A percentile compares a stretch with the other conserved stretches of the same genome.
Evolutionary conservation across 1,140 invertebrate species (phyloP).

Genomic region (Cyclargus thomasi): DNA sequence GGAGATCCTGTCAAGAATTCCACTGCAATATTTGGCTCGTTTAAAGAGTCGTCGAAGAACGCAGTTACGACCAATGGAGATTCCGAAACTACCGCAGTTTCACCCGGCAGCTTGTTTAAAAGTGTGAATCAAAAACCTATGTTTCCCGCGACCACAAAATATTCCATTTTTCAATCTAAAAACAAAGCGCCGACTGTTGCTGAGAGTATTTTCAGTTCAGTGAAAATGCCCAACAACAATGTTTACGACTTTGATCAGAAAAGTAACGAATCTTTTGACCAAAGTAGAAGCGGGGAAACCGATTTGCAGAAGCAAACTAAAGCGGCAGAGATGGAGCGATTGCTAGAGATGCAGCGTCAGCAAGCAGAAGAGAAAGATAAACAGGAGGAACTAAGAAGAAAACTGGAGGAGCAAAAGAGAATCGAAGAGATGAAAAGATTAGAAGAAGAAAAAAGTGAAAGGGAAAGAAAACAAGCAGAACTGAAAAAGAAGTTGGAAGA

Average conservation of each 20-base stretch:
- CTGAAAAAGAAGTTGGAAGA: conserved; percentile 60
- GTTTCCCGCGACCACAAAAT: conserved; percentile 32
- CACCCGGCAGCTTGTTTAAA: conserved; percentile 60
- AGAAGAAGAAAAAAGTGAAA: conserved; percentile 55
- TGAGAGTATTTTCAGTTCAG: conserved; percentile 53
- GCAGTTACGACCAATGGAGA: conserved; percentile 18
- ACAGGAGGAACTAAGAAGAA: conserved; percentile 36
- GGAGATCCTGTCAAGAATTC: conserved; percentile 27
- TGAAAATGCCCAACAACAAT: conserved; percentile 29
- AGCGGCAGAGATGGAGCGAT: conserved; percentile 20
- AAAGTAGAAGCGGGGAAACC: conserved; percentile 32
- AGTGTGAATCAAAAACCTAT: conserved; percentile 35
- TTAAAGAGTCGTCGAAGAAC: conserved; percentile 33
- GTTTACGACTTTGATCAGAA: conserved; percentile 53
- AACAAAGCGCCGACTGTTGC: conserved; percentile 51
- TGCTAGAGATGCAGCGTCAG: conserved; percentile 2
- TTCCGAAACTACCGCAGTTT: conserved; percentile 30
- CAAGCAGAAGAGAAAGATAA: conserved; percentile 29
- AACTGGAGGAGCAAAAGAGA: conserved; percentile 29
- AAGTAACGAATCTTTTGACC: conserved; percentile 32
- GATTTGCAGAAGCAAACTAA: conserved; percentile 29
- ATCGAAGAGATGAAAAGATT: conserved; percentile 34
- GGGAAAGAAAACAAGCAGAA: conserved; percentile 52
- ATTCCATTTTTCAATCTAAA: conserved; percentile 57
- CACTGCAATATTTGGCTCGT: conserved; percentile 41